Evolutionary conservation across 2,797 vertebrate genomes (phyloP).

Genomic region (Ceyx erithaca): DNA sequence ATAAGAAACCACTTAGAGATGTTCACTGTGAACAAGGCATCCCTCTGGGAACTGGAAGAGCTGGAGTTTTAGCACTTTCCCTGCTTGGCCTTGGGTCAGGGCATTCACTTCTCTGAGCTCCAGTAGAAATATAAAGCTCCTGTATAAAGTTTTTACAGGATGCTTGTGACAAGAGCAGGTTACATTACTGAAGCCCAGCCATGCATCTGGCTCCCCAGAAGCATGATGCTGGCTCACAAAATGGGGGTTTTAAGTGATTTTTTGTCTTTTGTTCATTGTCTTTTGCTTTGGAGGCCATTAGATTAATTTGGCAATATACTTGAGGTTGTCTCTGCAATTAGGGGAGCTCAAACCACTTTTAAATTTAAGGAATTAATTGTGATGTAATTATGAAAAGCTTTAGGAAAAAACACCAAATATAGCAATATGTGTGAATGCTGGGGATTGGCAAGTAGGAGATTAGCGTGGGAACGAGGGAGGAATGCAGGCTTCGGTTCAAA

Average conservation of each 20-base stretch:
- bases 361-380: constrained; percentile 55
- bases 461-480: constrained; percentile 17
- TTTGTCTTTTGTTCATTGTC: background rate
- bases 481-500: constrained; percentile 53
- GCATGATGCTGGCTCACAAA: background rate
- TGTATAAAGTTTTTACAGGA: background rate
- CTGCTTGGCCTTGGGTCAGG: background rate
- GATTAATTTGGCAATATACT: constrained; percentile 39
- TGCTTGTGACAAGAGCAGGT: background rate
- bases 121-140: background rate
- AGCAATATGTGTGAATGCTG: constrained; percentile 36
- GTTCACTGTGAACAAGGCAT: background rate
- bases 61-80: background rate
- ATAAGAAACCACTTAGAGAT: background rate
- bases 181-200: background rate
- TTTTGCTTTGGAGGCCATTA: constrained; percentile 38
- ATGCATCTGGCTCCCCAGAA: background rate
- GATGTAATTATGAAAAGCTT: constrained; percentile 40
- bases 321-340: constrained; percentile 23
- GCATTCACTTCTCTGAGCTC: background rate
- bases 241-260: background rate
- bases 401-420: constrained; percentile 56
- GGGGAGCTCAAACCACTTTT: constrained; percentile 21
- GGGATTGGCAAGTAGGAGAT: constrained; percentile 33
- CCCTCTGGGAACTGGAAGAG: background rate